Evolutionary conservation across 2,888 invertebrate genomes (phyloP).

Genomic region (Dryadula phaetusa): DNA sequence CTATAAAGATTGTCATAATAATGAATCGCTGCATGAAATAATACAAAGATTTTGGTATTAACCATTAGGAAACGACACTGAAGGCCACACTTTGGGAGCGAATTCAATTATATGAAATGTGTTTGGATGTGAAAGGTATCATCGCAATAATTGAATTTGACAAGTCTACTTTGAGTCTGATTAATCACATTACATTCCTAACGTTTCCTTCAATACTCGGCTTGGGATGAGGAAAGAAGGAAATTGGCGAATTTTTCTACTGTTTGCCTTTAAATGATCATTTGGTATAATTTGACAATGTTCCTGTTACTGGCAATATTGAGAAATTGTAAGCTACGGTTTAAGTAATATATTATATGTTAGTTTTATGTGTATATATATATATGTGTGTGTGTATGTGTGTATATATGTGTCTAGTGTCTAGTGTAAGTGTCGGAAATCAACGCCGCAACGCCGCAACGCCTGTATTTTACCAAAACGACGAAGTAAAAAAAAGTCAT

Average conservation of each 20-base stretch:
- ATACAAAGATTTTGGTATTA: constrained; percentile 1
- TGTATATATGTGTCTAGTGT: too few relatives aligned
- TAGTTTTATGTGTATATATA: too few relatives aligned
- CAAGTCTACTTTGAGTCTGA: constrained; percentile 28
- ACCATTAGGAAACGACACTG: not conserved
- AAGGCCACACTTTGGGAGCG: constrained; percentile 2
- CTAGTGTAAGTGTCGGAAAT: too few relatives aligned
- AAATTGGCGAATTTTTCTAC: constrained; percentile 1
- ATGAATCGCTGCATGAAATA: not conserved
- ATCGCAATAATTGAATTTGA: constrained; percentile 32
- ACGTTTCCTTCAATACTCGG: not conserved
- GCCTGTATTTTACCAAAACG: too few relatives aligned
- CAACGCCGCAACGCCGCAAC: too few relatives aligned
- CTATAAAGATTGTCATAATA: too few relatives aligned
- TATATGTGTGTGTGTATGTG: too few relatives aligned
- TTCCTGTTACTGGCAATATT: not conserved
- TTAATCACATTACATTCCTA: constrained; percentile 25
- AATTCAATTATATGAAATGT: constrained; percentile 38
- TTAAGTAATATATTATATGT: too few relatives aligned
- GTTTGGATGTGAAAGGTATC: constrained; percentile 30
- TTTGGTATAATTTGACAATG: not conserved
- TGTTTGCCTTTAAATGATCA: constrained; percentile 17
- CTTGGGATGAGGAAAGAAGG: not conserved
- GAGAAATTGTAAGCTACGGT: too few relatives aligned
- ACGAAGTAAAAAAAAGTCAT: too few relatives aligned